Evolutionary conservation across 2,113 vertebrate genomes (phyloP).

Genomic region (Megaleporinus macrocephalus): DNA sequence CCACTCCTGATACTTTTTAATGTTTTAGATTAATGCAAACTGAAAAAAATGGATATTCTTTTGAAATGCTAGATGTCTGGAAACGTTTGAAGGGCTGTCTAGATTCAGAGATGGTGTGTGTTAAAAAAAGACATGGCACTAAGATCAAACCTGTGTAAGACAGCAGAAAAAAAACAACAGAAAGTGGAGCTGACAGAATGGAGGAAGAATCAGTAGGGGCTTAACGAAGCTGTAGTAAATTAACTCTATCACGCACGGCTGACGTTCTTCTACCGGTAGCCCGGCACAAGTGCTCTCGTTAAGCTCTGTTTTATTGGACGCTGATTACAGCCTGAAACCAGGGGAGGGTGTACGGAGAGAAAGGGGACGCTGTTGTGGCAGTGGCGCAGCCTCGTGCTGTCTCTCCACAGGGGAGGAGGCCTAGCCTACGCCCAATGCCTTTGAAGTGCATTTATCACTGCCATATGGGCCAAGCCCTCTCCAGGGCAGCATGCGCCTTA

Average conservation of each 20-base stretch:
- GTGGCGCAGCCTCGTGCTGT: slow-evolving; percentile 74
- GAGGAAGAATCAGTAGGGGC: slow-evolving; percentile 16
- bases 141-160: neutral
- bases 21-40: no score
- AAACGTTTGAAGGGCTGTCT: neutral
- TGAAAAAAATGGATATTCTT: neutral
- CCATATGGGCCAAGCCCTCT: slow-evolving; percentile 75
- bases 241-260: slow-evolving; percentile 37
- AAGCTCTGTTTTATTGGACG: slow-evolving; percentile 63
- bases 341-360: slow-evolving; percentile 47
- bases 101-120: neutral
- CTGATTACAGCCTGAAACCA: slow-evolving; percentile 66
- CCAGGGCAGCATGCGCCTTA: slow-evolving; percentile 73
- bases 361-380: slow-evolving; percentile 61
- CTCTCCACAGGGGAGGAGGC: slow-evolving; percentile 73
- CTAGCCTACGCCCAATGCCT: slow-evolving; percentile 75
- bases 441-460: slow-evolving; percentile 82
- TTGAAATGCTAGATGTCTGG: neutral
- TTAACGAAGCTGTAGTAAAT: slow-evolving; percentile 31
- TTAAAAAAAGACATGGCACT: neutral
- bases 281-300: slow-evolving; percentile 35
- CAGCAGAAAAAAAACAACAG: slow-evolving; percentile 13
- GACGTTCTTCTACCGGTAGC: slow-evolving; percentile 40
- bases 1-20: no score
- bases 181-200: neutral